Evolutionary conservation across 2,113 vertebrate species (phyloP).

Genomic region (Hydrolagus affinis): DNA sequence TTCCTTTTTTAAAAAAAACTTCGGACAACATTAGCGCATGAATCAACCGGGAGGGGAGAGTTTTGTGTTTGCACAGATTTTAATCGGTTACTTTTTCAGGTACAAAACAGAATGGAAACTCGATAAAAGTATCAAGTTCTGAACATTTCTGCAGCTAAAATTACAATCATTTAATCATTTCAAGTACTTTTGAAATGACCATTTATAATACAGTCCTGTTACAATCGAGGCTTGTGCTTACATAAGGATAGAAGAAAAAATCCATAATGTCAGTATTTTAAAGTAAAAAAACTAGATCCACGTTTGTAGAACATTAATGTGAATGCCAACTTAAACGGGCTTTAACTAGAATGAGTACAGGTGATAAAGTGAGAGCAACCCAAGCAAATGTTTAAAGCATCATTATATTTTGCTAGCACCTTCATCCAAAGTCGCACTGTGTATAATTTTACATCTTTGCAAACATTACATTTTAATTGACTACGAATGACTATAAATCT

Average conservation of each 20-base stretch:
- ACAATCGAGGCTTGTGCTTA: too few species aligned
- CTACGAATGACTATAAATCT: not conserved
- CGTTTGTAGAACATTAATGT: not conserved
- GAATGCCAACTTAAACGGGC: conserved; percentile 13
- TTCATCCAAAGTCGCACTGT: not conserved
- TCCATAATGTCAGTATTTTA: not conserved
- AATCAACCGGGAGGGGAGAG: too few species aligned
- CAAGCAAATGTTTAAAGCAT: not conserved
- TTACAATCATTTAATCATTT: too few species aligned
- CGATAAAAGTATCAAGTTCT: too few species aligned
- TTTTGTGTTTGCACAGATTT: too few species aligned
- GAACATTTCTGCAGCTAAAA: not conserved
- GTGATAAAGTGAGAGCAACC: conserved; percentile 12
- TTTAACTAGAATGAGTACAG: conserved; percentile 36
- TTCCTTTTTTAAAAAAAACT: too few species aligned
- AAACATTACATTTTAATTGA: not conserved
- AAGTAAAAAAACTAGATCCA: not conserved
- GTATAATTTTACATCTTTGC: not conserved
- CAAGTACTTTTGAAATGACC: not conserved
- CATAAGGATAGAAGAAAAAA: not conserved
- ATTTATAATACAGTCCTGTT: not conserved
- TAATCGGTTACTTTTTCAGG: too few species aligned
- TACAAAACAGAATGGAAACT: too few species aligned
- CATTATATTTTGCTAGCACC: not conserved
- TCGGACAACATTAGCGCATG: too few species aligned